phyloP scores from a whole-genome alignment of 2,797 vertebrate genomes.

The Arctocebus calabarensis region DNA sequence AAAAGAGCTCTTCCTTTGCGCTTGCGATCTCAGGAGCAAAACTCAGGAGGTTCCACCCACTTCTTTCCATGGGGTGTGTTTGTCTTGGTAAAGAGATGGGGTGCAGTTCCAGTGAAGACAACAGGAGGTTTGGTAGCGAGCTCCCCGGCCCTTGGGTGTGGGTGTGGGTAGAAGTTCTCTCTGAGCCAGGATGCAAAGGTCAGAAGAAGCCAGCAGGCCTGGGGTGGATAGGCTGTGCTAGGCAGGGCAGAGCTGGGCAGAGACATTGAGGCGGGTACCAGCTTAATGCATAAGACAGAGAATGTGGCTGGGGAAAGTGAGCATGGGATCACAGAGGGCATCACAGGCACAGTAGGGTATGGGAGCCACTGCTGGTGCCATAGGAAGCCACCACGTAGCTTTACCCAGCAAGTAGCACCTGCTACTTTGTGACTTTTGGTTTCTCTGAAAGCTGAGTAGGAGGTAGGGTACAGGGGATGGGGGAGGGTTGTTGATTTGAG shows the following conservation, averaged over 20 bases:
- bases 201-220: background rate
- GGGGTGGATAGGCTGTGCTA: background rate
- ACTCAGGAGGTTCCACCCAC: background rate
- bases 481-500: background rate
- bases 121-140: background rate
- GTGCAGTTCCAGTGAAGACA: background rate
- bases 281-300: fast-evolving
- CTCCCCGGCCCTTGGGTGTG: fast-evolving
- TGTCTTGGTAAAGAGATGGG: background rate
- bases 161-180: fast-evolving
- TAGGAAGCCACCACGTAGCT: background rate
- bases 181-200: background rate
- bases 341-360: fast-evolving
- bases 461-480: no score
- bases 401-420: background rate
- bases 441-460: background rate
- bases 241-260: background rate
- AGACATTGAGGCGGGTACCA: background rate
- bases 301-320: fast-evolving
- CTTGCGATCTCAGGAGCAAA: background rate
- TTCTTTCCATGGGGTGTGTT: background rate
- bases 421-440: fast-evolving
- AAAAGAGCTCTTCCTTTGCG: background rate
- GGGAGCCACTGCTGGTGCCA: background rate
- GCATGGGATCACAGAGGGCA: fast-evolving